These are phyloP conservation scores for Tinamus guttatus DNA, from an alignment of 2,113 vertebrate species.

Conservation along the genomic window DNA sequence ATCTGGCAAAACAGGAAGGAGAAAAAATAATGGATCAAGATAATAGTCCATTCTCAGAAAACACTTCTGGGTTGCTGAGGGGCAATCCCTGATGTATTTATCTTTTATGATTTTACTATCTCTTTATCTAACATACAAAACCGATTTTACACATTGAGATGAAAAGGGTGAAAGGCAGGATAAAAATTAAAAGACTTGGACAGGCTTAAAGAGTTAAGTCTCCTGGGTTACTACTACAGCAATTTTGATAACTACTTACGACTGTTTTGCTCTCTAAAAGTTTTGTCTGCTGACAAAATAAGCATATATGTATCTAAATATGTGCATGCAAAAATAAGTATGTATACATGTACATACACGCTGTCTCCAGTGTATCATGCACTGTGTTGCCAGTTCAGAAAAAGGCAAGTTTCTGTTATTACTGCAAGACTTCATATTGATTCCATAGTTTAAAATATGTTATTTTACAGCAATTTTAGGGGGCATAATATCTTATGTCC, in stretches of 20 bases:
- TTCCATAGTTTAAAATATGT: neutral
- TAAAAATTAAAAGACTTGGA: neutral
- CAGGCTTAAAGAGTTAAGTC: neutral
- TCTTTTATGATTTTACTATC: neutral
- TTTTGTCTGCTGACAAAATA: neutral
- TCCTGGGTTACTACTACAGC: neutral
- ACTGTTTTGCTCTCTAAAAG: neutral
- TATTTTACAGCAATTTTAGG: neutral
- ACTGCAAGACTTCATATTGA: neutral
- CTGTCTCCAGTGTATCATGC: neutral
- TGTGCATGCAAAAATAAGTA: no score
- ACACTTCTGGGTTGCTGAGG: neutral
- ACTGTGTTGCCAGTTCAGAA: neutral
- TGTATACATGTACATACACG: no score
- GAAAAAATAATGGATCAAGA: neutral
- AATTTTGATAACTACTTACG: neutral
- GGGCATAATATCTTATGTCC: neutral
- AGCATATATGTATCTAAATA: neutral
- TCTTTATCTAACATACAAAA: neutral
- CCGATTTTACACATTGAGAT: accelerated
- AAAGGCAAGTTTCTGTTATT: neutral
- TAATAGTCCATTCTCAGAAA: neutral
- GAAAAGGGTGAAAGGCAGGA: neutral
- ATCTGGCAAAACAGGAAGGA: neutral
- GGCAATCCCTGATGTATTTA: neutral